Percentiles rank a stretch among this genome's conserved stretches.
These are phyloP conservation scores for Dasypolia templi DNA, from an alignment of 2,888 invertebrate genomes.

Conservation along the genomic window DNA sequence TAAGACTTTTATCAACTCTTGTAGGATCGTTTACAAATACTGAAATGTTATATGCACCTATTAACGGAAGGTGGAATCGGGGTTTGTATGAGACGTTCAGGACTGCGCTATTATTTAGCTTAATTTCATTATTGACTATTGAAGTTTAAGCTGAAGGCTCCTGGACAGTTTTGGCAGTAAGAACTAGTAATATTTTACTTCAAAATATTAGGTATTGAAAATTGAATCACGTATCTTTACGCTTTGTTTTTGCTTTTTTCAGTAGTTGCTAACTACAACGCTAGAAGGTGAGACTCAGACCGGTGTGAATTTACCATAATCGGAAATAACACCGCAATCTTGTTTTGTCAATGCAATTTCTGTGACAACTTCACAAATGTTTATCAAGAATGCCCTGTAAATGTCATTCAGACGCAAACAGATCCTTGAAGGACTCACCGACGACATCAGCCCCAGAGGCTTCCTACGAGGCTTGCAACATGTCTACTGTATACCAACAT, in stretches of 20 bases:
- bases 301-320: background rate
- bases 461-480: background rate
- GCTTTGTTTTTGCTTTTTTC: background rate
- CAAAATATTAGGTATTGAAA: background rate
- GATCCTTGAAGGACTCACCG: background rate
- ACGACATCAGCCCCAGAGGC: too few relatives aligned
- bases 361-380: background rate
- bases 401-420: background rate
- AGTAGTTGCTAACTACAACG: background rate
- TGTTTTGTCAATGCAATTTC: background rate
- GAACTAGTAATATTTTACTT: too few relatives aligned
- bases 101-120: background rate
- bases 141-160: too few relatives aligned
- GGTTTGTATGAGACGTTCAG: background rate
- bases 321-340: background rate
- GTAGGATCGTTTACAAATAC: background rate
- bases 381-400: background rate
- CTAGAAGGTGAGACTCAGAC: too few relatives aligned
- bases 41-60: background rate
- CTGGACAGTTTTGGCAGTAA: background rate
- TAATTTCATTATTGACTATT: background rate
- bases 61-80: background rate
- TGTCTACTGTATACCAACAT: background rate
- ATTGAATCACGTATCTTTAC: background rate
- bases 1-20: conserved; percentile 4